Evolutionary conservation across 2,797 vertebrate genomes (phyloP), one percentile per base, ranked within the genome.

Genomic region (Lacerta viridis): DNA sequence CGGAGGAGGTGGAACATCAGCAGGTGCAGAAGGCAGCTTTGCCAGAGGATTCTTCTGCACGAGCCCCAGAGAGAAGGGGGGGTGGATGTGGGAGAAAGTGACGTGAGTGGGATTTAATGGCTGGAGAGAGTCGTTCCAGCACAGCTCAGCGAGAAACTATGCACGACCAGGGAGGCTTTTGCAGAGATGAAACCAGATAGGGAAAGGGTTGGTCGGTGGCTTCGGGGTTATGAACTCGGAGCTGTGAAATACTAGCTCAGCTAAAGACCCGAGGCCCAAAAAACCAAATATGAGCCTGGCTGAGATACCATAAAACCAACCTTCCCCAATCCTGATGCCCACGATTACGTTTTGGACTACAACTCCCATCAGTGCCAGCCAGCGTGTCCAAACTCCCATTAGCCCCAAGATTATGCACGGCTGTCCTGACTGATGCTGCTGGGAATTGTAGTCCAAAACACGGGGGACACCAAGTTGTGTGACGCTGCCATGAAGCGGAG

Each of bases 41-140:
- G 66, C 36, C 76, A 80, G 20, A 59, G 11, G 18, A 77, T 83
- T 50, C 23, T 82, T 82, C 83, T 76, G 72, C 50, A 68, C 13
- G 11, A 39, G 25, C 13, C 11, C 23, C 20, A 27, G 10, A 74
- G 69, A 87, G 61, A 55, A 17, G 20, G 10, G 41, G 43, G 59
- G 17, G 33, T 6, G 29, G 77, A 20, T 5, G n/a, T 33, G 27
- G 7, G 33, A 59, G 25, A n/a, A 3, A 41, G 74, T 2, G 43
- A 36, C 6, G 69, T 66, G 71, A 83, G 41, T n/a, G 11, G 87
- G 23, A 27, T 72, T 83, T 66, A 76, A 29, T 33, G n/a, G 29
- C 79, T 87, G 25, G 66, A 43, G 23, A 36, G 66, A 78, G 33
- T 71, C 41, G 25, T 84, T 79, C 87, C 76, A 61, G 46, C 23